These are phyloP conservation scores for Lasius fuliginosus DNA, from an alignment of 2,888 invertebrate genomes.

Conservation along the genomic window DNA sequence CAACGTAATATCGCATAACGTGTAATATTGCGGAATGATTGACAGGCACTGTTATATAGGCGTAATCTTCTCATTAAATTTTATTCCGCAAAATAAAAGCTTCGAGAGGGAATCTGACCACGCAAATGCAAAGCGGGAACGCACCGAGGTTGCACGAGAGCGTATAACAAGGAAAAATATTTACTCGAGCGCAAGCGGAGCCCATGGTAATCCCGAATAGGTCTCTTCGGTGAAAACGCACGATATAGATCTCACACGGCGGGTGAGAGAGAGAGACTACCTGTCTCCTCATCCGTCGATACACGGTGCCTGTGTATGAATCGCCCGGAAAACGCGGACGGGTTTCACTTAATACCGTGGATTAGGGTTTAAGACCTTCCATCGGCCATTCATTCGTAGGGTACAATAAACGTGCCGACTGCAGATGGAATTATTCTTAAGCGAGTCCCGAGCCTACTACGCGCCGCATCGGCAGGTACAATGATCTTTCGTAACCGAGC, in stretches of 20 bases:
- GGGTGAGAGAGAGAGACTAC: slow-evolving; percentile 64
- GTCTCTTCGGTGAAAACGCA: slow-evolving; percentile 62
- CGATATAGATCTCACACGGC: slow-evolving; percentile 76
- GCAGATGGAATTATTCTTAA: slow-evolving; percentile 65
- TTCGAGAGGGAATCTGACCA: neutral
- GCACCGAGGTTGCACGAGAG: slow-evolving; percentile 60
- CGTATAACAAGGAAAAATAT: slow-evolving; percentile 80
- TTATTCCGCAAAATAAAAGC: neutral
- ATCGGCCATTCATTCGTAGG: slow-evolving; percentile 68
- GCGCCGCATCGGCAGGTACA: slow-evolving; percentile 67
- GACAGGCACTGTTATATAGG: neutral
- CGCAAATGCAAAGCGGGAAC: slow-evolving; percentile 43
- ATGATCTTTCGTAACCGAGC: slow-evolving; percentile 73
- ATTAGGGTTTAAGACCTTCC: slow-evolving; percentile 81
- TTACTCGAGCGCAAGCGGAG: slow-evolving; percentile 76
- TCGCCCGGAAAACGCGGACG: slow-evolving; percentile 79
- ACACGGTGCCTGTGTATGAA: slow-evolving; percentile 58
- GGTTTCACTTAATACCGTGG: slow-evolving; percentile 83
- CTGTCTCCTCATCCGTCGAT: slow-evolving; percentile 54
- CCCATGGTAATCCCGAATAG: slow-evolving; percentile 64
- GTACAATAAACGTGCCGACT: slow-evolving; percentile 74
- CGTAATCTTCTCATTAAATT: slow-evolving; percentile 4
- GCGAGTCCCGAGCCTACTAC: slow-evolving; percentile 47
- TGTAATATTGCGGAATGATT: neutral
- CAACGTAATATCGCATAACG: neutral